phyloP scores from a whole-genome alignment of 2,888 invertebrate genomes.

The Sphinx pinastri region DNA sequence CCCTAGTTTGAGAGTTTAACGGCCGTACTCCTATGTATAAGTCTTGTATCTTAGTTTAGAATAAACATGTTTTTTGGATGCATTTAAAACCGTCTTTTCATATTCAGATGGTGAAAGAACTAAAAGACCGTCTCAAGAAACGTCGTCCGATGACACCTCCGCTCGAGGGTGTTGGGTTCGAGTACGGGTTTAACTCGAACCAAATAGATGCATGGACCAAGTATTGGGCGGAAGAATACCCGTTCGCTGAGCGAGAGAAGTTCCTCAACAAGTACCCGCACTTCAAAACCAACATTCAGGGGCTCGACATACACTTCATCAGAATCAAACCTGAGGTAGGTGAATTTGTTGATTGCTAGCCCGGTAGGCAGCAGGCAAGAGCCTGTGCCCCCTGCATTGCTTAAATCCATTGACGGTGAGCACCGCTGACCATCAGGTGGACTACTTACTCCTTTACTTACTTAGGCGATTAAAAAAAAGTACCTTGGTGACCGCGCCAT shows the following conservation, averaged over 20 bases:
- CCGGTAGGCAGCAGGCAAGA: too few relatives aligned
- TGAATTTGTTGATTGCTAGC: too few relatives aligned
- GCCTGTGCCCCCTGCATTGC: too few relatives aligned
- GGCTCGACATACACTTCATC: conserved; percentile 85
- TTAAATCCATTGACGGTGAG: too few relatives aligned
- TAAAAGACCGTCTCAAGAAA: conserved; percentile 58
- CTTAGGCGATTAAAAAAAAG: too few relatives aligned
- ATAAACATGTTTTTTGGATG: too few relatives aligned
- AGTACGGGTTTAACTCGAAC: conserved; percentile 92
- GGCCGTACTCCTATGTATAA: too few relatives aligned
- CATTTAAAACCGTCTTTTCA: not conserved
- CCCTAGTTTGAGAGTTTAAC: too few relatives aligned
- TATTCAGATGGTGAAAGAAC: conserved; percentile 65
- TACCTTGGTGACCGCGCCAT: too few relatives aligned
- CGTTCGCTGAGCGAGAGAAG: conserved; percentile 85
- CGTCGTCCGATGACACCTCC: conserved; percentile 74
- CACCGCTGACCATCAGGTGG: too few relatives aligned
- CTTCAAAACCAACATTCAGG: conserved; percentile 90
- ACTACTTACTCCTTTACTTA: too few relatives aligned
- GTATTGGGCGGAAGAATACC: conserved; percentile 91
- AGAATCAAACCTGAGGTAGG: conserved; percentile 80
- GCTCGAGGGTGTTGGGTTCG: conserved; percentile 88
- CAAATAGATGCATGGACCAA: conserved; percentile 86
- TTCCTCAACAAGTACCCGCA: conserved; percentile 89
- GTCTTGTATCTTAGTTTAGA: too few relatives aligned